Conservation (phyloP, 1,140 invertebrate species). For the Hydropsyche tenuis region DNA sequence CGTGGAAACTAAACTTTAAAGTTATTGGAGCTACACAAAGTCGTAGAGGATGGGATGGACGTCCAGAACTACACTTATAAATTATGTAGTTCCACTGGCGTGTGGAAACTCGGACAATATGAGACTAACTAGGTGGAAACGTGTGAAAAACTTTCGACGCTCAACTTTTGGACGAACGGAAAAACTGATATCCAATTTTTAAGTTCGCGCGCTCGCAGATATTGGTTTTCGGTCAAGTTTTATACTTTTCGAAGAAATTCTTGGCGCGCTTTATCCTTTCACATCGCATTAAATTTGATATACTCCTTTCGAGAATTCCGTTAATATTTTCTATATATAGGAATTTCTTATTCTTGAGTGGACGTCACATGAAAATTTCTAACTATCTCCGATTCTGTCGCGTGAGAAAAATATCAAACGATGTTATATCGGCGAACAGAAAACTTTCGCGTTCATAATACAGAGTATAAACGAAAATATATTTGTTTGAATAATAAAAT, state of each 20-base stretch:
- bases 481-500: too few relatives aligned
- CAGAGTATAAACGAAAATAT: too few relatives aligned
- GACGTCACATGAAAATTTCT: too few relatives aligned
- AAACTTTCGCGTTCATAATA: too few relatives aligned
- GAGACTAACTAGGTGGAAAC: constrained; percentile 36
- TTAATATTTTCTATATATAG: too few relatives aligned
- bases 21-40: constrained; percentile 27
- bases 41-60: background rate
- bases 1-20: constrained; percentile 34
- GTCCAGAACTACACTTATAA: constrained; percentile 33
- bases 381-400: too few relatives aligned
- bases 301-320: constrained; percentile 1
- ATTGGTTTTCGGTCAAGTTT: background rate
- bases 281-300: background rate
- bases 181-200: constrained; percentile 12
- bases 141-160: constrained; percentile 30
- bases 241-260: background rate
- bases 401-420: too few relatives aligned
- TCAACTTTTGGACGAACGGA: background rate
- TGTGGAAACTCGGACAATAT: constrained; percentile 35
- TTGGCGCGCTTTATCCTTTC: background rate
- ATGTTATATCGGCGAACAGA: too few relatives aligned
- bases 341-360: too few relatives aligned
- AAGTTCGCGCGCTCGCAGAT: background rate
- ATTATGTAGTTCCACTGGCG: constrained; percentile 24